A percentile compares a stretch with the other conserved stretches of the same genome.
These are phyloP conservation scores for Scylla paramamosain DNA, from an alignment of 1,140 invertebrate species.

Conservation along the genomic window DNA sequence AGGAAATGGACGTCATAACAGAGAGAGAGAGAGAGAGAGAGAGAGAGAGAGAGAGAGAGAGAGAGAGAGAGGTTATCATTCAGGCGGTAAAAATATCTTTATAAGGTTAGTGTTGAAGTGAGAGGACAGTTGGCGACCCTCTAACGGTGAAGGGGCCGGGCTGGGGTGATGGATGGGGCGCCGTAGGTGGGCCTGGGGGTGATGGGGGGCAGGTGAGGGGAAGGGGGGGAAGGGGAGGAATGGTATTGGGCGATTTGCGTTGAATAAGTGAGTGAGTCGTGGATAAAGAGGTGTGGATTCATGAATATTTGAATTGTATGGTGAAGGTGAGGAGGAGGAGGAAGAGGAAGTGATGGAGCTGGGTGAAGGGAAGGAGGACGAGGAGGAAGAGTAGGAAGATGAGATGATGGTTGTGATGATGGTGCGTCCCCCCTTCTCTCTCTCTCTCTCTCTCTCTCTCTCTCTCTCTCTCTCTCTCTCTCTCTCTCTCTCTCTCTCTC, in stretches of 20 bases:
- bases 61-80: not conserved
- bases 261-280: constrained; percentile 1
- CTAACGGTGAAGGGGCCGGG: not conserved
- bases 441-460: constrained; percentile 29
- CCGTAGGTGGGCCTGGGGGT: not conserved
- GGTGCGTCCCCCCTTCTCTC: too few species aligned
- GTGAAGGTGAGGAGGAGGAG: not conserved
- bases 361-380: too few species aligned
- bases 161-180: not conserved
- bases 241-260: not conserved
- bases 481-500: not conserved
- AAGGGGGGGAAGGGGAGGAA: not conserved
- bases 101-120: constrained; percentile 50
- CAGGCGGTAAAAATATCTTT: not conserved
- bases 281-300: constrained; percentile 3
- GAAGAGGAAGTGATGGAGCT: not conserved
- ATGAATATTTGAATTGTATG: constrained; percentile 44
- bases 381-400: not conserved
- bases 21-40: not conserved
- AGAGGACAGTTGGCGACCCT: constrained; percentile 46
- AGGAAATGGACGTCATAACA: not conserved
- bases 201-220: not conserved
- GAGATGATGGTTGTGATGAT: too few species aligned
- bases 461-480: not conserved
- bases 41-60: not conserved